Evolutionary conservation across 2,888 invertebrate species (phyloP), one percentile per base, ranked within the genome.

Genomic region (Lepidocyrtoides sp.): DNA sequence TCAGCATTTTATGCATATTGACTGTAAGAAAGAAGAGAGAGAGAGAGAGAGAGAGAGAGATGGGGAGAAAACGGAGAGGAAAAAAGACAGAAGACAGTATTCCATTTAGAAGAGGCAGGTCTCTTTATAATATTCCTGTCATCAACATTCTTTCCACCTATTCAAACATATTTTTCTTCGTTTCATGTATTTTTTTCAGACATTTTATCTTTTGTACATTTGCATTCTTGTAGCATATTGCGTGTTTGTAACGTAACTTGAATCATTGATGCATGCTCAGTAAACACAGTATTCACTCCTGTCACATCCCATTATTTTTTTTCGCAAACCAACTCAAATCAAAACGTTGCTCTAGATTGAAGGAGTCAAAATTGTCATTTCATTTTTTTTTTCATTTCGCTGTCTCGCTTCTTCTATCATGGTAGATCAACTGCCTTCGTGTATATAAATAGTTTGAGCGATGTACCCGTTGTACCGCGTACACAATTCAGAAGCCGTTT

Each of bases 91-190:
- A 77, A 10, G 2, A n/a, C 14, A 4, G 32, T 8, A 29, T 26
- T 26, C 51, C 48, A 29, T 51, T 51, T 29, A 51, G 12, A 12
- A 77, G 51, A 77, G 51, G n/a, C 26, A 51, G 44, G 20, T 32
- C 48, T 17, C 32, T 57, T 57, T 77, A 77, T 51, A 51, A 72
- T 44, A 66, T 79, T 88, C 69, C 66, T 88, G 88, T 88, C 88
- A 88, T 69, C 88, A 66, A 81, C 88, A 88, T 88, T 81, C 88
- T 69, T 87, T 77, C 86, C 86, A 87, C 77, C 60, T 77, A 77
- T 63, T 87, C 86, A 60, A 63, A 32, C 86, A 77, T 75, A 75
- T 77, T 77, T 77, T 77, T 77, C 75, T 36, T 75, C 20, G 36
- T 57, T 81, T 57, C 20, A 12, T 29, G 82, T 36, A n/a, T 23